Conservation (phyloP, 2,113 vertebrate genomes). For the Mesitornis unicolor region DNA sequence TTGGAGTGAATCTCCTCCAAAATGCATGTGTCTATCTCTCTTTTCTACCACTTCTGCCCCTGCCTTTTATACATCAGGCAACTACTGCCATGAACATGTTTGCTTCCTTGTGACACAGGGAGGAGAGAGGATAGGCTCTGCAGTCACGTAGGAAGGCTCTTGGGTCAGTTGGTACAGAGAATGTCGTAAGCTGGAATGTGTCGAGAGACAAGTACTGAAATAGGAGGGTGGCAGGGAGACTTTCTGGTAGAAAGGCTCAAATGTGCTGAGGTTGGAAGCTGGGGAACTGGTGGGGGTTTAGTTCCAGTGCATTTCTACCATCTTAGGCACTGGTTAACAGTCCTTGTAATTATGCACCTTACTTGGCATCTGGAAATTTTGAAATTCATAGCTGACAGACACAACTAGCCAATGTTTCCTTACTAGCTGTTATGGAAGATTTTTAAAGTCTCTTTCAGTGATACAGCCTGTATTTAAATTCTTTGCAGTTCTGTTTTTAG, state of each 20-base stretch:
- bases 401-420: not conserved
- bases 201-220: not conserved
- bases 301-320: not conserved
- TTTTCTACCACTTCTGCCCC: not conserved
- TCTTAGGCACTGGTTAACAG: not conserved
- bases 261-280: not conserved
- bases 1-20: not conserved
- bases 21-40: fast-evolving
- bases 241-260: not conserved
- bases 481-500: not conserved
- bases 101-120: fast-evolving
- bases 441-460: not conserved
- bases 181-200: not conserved
- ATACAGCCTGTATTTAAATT: not conserved
- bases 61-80: not conserved
- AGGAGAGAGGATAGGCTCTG: not conserved
- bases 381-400: not conserved
- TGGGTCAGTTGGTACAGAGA: not conserved
- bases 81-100: fast-evolving
- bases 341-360: not conserved
- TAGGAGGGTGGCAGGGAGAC: not conserved
- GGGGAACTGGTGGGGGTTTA: not conserved
- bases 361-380: not conserved
- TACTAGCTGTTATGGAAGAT: not conserved
- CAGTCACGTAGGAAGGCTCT: not conserved